These are phyloP conservation scores for Myopa testacea DNA, from an alignment of 2,888 invertebrate species.

Conservation along the genomic window DNA sequence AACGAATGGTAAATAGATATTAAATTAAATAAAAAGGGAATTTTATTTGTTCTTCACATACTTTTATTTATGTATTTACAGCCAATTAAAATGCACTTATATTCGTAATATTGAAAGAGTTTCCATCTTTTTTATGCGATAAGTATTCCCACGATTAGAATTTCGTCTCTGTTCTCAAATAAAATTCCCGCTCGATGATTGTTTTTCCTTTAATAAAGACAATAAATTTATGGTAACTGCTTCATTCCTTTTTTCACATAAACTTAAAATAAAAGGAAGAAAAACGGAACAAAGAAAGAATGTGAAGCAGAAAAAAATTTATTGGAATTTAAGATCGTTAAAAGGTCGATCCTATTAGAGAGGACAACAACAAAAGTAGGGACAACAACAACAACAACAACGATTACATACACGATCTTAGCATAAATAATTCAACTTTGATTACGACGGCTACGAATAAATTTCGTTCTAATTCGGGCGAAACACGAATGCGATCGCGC, in stretches of 20 bases:
- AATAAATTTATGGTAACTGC: slow-evolving; percentile 34
- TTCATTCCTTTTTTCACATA: slow-evolving; percentile 1
- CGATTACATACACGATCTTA: slow-evolving; percentile 43
- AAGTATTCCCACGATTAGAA: too few species aligned
- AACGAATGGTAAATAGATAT: too few species aligned
- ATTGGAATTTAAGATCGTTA: slow-evolving; percentile 38
- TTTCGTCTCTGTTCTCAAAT: too few species aligned
- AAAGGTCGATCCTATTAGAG: slow-evolving; percentile 15
- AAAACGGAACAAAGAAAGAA: background rate
- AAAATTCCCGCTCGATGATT: too few species aligned
- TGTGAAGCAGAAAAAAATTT: slow-evolving; percentile 6
- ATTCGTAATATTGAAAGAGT: too few species aligned
- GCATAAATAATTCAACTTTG: slow-evolving; percentile 57
- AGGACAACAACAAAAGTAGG: background rate
- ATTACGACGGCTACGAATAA: slow-evolving; percentile 55
- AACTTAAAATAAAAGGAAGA: background rate
- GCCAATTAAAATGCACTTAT: too few species aligned
- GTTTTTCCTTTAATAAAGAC: background rate
- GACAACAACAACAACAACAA: slow-evolving; percentile 9
- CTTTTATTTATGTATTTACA: too few species aligned
- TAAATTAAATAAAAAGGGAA: too few species aligned
- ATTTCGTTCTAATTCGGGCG: slow-evolving; percentile 56
- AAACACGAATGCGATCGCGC: slow-evolving; percentile 49
- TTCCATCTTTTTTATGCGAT: too few species aligned
- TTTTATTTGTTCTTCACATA: too few species aligned